Base-by-base conservation (phyloP, 2,113 vertebrate species). In the Eulemur macaco region DNA sequence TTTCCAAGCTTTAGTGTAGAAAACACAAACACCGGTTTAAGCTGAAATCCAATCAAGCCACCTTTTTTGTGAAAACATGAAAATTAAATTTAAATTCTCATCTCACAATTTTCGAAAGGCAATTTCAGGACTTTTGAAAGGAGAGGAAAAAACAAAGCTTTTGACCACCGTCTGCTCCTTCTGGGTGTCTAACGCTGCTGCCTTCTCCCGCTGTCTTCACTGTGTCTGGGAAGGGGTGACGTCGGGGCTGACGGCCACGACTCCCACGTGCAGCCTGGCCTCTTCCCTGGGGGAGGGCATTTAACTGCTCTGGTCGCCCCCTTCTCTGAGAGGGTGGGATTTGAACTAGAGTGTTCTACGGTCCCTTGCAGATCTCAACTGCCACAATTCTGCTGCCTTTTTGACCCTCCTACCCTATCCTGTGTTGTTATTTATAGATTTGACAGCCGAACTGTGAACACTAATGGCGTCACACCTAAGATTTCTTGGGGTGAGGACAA, bases 11-110 rank as follows among this genome's bases (percentile, higher is more conserved):
- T 86, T 77, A 73, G 63, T 86, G 37, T 42, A 80, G 93, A 54
- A 95, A 91, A 96, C 54, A 93, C 91, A 96, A 97, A 97, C 78
- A 89, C n/a, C 0, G 1, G 64, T 84, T 94, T 82, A 76, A 93
- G 73, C 74, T 95, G 77, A 94, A 93, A 87, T 86, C 96, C 42
- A 91, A 94, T 94, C 91, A 85, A 89, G 94, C 52, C 31, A 17
- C 68, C 85, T 60, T 86, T 95, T 63, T 14, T 71, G 81, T 73
- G 23, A 88, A 95, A 96, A 96, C 82, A 71, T 14, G 37, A 86
- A 80, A 73, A 82, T 91, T 69, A 54, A 85, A 89, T 63, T 60
- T 81, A 76, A 96, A 88, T 95, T 78, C 71, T 93, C 86, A 47
- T 89, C 83, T 89, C 86, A 58, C n/a, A 52, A 73, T 68, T 45